Conservation (phyloP, 2,888 invertebrate species). For the Synergus laeviventris region DNA sequence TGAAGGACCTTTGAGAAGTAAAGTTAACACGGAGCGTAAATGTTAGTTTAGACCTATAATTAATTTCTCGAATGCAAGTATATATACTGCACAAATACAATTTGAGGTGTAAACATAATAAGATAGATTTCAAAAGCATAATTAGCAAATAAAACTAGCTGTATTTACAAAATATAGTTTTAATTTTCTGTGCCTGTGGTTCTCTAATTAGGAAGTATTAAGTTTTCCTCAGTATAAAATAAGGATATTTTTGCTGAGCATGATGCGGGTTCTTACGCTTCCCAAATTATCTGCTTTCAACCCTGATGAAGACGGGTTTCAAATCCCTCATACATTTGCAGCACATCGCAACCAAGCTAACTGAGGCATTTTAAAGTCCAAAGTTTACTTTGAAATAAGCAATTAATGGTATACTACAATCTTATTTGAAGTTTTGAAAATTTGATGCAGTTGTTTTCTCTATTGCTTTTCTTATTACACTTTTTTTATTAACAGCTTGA, state of each 20-base stretch:
- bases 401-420: conserved; percentile 1
- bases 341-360: not conserved
- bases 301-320: no score
- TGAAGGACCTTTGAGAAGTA: not conserved
- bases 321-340: not conserved
- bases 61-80: not conserved
- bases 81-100: no score
- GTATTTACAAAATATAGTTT: no score
- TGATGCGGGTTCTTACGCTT: not conserved
- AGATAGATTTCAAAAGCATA: not conserved
- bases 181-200: not conserved
- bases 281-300: no score
- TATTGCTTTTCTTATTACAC: conserved; percentile 32
- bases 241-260: not conserved
- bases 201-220: not conserved
- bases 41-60: not conserved
- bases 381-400: not conserved
- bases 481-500: conserved; percentile 22
- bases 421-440: not conserved
- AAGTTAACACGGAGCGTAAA: not conserved
- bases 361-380: not conserved
- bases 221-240: not conserved
- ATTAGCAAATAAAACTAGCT: no score
- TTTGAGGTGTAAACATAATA: not conserved
- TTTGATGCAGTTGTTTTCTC: not conserved